These are phyloP conservation scores for Gonatopus flavifemur DNA, from an alignment of 1,140 invertebrate genomes.

Conservation along the genomic window DNA sequence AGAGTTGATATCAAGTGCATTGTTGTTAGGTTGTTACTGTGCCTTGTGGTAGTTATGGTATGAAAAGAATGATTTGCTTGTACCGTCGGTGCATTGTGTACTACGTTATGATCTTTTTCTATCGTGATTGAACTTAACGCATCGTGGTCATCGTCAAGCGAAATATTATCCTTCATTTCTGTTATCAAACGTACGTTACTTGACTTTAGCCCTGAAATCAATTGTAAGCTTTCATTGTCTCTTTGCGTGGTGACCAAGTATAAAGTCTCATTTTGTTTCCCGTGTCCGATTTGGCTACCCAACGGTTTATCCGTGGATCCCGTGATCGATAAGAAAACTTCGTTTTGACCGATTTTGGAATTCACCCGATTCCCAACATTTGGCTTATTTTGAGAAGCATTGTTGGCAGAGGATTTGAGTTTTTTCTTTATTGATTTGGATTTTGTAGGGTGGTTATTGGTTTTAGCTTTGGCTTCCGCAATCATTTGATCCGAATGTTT, in stretches of 20 bases:
- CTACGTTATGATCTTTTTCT: conserved; percentile 15
- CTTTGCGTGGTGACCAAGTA: conserved; percentile 29
- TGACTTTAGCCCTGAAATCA: conserved; percentile 22
- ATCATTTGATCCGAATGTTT: conserved; percentile 60
- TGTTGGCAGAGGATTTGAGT: conserved; percentile 8
- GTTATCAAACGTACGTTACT: conserved; percentile 20
- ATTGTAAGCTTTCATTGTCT: conserved; percentile 15
- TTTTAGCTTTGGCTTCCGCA: conserved; percentile 54
- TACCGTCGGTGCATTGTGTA: conserved; percentile 6
- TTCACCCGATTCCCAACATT: conserved; percentile 12
- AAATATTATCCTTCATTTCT: conserved; percentile 20
- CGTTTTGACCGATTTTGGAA: conserved; percentile 25
- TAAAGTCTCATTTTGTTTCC: conserved; percentile 35
- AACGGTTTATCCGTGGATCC: conserved; percentile 26
- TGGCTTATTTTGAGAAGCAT: conserved; percentile 10
- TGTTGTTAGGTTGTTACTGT: conserved; percentile 22
- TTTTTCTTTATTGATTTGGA: conserved; percentile 39
- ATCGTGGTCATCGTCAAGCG: conserved; percentile 18
- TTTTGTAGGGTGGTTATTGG: conserved; percentile 39
- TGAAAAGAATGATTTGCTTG: conserved; percentile 15
- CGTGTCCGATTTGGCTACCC: conserved; percentile 21
- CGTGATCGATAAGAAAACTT: conserved; percentile 40
- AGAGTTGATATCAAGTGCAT: conserved; percentile 34
- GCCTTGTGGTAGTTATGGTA: conserved; percentile 11
- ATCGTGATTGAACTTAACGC: conserved; percentile 16